Base-by-base conservation (phyloP, 53 echinoderm and acorn worm genomes). In the Temnopleurus reevesii region DNA sequence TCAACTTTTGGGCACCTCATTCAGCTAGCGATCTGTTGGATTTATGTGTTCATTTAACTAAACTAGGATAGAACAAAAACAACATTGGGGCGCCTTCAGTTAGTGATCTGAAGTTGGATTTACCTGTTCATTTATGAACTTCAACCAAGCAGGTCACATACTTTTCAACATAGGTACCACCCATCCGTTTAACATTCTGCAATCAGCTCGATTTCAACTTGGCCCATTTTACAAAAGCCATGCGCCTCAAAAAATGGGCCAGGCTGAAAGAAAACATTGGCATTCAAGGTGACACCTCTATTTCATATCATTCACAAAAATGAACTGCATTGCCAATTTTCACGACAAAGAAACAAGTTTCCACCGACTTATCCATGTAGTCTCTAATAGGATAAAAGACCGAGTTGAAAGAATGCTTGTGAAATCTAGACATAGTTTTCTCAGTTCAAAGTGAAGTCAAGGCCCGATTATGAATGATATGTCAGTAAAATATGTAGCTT, bases 361-460 rank as follows among this genome's bases (percentile, higher is more conserved):
- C 71, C 71, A 71, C 71, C 18, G 41, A 41, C 71, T 41, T 8
- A 71, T 35, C 71, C 41, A 35, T 38, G 8, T 21, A 71, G 41
- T 26, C 71, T 38, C 71, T 41, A 41, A n/a, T n/a, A 4, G 41
- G 58, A 41, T 38, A n/a, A 71, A 71, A 41, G 23, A 36, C 71
- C 36, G 8, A 41, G 71, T 71, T 71, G 38, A 71, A 71, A 71
- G 71, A 38, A 71, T 41, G 41, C 36, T 41, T 41, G 43, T 2
- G 41, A 36, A 71, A 38, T 71, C 71, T 71, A 71, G 71, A 71
- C 71, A 71, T 71, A 71, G 41, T 71, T 71, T 71, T 17, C 79
- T 26, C 28, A 29, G 79, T 79, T 79, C 79, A 47, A 13, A 18
- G 7, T 17, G 27, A 28, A 79, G 79, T 79, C 79, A 79, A 79